phyloP scores from a whole-genome alignment of 2,888 invertebrate genomes.

The Pandemis cinnamomeana region DNA sequence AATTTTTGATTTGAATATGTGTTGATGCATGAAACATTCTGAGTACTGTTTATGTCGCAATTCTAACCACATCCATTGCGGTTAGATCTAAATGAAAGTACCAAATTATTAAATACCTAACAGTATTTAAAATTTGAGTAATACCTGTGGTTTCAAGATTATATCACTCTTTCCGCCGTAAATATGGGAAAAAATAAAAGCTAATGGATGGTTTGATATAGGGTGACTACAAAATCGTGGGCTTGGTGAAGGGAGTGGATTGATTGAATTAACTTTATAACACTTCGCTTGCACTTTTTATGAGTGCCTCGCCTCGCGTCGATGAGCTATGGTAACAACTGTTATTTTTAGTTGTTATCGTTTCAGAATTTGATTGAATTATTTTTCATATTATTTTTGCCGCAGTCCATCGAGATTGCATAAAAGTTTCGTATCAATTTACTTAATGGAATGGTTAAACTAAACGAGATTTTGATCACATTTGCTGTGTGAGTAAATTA shows the following conservation, averaged over 20 bases:
- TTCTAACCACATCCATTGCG: too few relatives aligned
- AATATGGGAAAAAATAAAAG: slow-evolving; percentile 1
- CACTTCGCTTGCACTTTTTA: slow-evolving; percentile 33
- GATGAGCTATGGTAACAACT: slow-evolving; percentile 4
- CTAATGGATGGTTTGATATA: slow-evolving; percentile 7
- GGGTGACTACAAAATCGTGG: slow-evolving; percentile 19
- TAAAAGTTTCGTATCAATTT: slow-evolving; percentile 1
- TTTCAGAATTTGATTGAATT: not conserved
- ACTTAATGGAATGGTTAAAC: not conserved
- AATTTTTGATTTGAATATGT: too few relatives aligned
- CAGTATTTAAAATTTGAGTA: too few relatives aligned
- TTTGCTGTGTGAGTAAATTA: slow-evolving; percentile 1
- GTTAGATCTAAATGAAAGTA: too few relatives aligned
- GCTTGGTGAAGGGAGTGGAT: slow-evolving; percentile 33
- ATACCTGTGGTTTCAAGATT: not conserved
- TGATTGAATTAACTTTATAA: slow-evolving; percentile 36
- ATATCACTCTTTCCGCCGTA: not conserved
- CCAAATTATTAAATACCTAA: too few relatives aligned
- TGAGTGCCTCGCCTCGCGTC: slow-evolving; percentile 31
- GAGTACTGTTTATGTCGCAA: too few relatives aligned
- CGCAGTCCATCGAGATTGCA: not conserved
- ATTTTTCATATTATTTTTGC: not conserved
- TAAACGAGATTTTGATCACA: not conserved
- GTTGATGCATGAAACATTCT: too few relatives aligned
- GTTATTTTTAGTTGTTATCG: slow-evolving; percentile 5